These are phyloP conservation scores for Reinhardtius hippoglossoides DNA, from an alignment of 2,113 vertebrate genomes.

Conservation along the genomic window DNA sequence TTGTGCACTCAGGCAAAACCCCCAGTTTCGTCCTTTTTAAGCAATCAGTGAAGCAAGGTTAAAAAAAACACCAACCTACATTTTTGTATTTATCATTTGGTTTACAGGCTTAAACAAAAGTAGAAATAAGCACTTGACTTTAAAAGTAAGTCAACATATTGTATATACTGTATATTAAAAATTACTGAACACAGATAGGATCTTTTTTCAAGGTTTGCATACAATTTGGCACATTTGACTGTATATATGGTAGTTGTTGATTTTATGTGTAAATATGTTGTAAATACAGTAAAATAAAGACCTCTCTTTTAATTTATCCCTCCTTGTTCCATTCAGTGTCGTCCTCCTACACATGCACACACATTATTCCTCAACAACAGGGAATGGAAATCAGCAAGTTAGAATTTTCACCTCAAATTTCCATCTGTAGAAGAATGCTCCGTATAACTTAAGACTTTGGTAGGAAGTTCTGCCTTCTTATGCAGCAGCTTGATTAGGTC, in stretches of 20 bases:
- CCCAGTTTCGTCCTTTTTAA: background rate
- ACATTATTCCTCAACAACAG: background rate
- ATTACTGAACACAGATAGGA: background rate
- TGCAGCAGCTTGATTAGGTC: background rate
- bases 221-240: constrained; percentile 4
- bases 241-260: constrained; percentile 21
- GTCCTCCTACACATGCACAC: background rate
- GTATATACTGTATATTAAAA: constrained; percentile 9
- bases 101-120: background rate
- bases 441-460: too few relatives aligned
- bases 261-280: constrained; percentile 34
- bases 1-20: constrained; percentile 15
- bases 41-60: background rate
- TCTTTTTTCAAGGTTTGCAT: background rate
- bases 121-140: background rate
- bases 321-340: background rate
- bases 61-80: background rate
- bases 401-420: background rate
- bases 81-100: constrained; percentile 1
- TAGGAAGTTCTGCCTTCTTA: too few relatives aligned
- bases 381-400: background rate
- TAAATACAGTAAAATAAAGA: constrained; percentile 60
- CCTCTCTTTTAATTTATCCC: background rate
- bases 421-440: background rate
- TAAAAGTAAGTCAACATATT: background rate